Conservation (phyloP, 2,797 vertebrate species). For the Rhyacichthys aspro region DNA sequence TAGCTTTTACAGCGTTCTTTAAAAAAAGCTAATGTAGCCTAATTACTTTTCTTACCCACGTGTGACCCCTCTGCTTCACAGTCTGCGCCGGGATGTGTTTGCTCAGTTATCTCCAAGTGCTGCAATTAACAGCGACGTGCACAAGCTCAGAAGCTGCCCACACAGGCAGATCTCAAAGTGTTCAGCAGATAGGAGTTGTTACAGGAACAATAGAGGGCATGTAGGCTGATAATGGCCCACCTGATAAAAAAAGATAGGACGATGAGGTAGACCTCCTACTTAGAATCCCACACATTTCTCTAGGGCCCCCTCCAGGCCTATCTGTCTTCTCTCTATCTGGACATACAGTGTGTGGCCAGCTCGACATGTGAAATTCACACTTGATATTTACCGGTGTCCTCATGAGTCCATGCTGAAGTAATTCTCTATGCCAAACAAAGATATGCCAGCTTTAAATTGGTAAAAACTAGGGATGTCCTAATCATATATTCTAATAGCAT, state of each 20-base stretch:
- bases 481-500: too few relatives aligned
- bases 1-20: conserved; percentile 26
- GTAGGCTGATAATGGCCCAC: conserved; percentile 58
- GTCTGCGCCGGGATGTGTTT: conserved; percentile 21
- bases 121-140: conserved; percentile 8
- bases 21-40: conserved; percentile 19
- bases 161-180: conserved; percentile 29
- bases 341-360: too few relatives aligned
- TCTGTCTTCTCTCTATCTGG: too few relatives aligned
- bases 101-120: conserved; percentile 38
- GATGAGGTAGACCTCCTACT: conserved; percentile 59
- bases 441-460: too few relatives aligned
- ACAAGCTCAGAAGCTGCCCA: conserved; percentile 49
- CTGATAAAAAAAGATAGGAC: conserved; percentile 50
- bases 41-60: conserved; percentile 16
- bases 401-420: too few relatives aligned
- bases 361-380: too few relatives aligned
- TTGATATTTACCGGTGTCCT: too few relatives aligned
- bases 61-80: conserved; percentile 7
- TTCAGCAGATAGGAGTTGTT: conserved; percentile 60
- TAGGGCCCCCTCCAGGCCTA: not conserved
- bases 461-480: too few relatives aligned
- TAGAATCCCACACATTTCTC: conserved; percentile 58
- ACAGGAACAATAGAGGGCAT: conserved; percentile 59
- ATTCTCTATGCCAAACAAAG: too few relatives aligned